Base-by-base conservation (phyloP, 2,113 vertebrate genomes). In the Sorex araneus region DNA sequence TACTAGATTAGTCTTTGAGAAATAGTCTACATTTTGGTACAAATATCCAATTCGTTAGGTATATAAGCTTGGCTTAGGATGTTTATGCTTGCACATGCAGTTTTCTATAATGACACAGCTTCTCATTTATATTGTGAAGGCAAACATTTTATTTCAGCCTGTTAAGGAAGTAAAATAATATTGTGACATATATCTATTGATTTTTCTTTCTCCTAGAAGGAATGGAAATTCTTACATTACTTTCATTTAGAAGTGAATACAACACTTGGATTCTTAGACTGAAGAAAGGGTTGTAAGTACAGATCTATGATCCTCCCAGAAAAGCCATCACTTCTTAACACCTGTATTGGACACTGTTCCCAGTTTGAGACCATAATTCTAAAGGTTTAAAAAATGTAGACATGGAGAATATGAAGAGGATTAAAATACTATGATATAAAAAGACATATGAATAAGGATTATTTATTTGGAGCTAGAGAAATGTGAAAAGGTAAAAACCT, bases 131-230 rank as follows among this genome's bases (percentile, higher is more conserved):
- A 75, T 69, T 78, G 19, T 80, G 47, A 63, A 78, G 45, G 43
- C 19, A 83, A 54, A 76, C 1, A 75, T 54, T 60, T 71, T 70
- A 86, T 77, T 83, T 83, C 11, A 57, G 11, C 7, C 6, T 54
- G 19, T 92, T 89, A 40, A 54, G 74, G 21, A 75, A 75, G 43
- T 23, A 87, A 92, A 84, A 60, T 23, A 15, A 63, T 57, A 69
- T 32, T 69, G 7, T 89, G 54, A 71, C 82, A 71, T 86, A 78
- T 85, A 74, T 89, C 73, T 34, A 89, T 82, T 89, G 75, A 91
- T 83, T 85, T 89, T 78, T 12, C 18, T 78, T 74, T 27, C 25
- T 85, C 50, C 50, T 74, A 74, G 43, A 91, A 89, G 70, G 91
- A 70, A 21, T 71, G 84, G 30, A 91, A 75, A 92, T 75, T 79